Base-by-base conservation (phyloP, 2,113 vertebrate species). In the Anoura caudifer region DNA sequence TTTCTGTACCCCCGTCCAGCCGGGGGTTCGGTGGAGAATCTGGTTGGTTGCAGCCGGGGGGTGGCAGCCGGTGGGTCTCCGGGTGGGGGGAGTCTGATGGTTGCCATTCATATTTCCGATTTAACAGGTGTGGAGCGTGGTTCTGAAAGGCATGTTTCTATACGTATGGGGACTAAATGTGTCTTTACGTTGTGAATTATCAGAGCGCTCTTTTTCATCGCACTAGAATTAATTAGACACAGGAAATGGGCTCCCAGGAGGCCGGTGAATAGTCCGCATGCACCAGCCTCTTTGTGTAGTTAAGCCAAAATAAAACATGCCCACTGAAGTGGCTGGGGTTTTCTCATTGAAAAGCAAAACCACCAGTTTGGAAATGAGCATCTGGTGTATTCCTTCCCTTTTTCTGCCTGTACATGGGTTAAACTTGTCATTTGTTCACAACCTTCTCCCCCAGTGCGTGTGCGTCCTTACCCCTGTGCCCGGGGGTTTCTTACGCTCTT, bases 271-370 rank as follows among this genome's bases (percentile, higher is more conserved):
- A 13, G 43, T 33, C 47, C 8, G 36, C 7, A 5, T 59, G 9
- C 12, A 16, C 81, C 10, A 1, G 20, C 45, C 50, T 63, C 36
- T 45, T 33, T 14, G 5, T 33, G 38, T n/a, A 72, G 24, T 28
- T 31, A 75, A 96, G 82, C 73, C 67, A 56, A 69, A 96, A 59
- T 41, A 61, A 95, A 95, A 89, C 28, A 19, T 16, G 54, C 80
- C 85, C 4, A 13, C 82, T 92, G 28, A 17, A 6, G 3, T n/a
- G 90, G 43, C 83, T 65, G 20, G 45, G 33, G 47, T 65, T 75
- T 92, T 36, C 90, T 92, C 61, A 38, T 0, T 77, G 41, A 67
- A 79, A 96, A 90, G 45, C 50, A 50, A 61, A 93, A 88, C 63
- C 3, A n/a, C 84, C 90, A 59, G 7, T 95, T 81, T 80, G 87